A percentile compares a stretch with the other conserved stretches of the same genome.
These are phyloP conservation scores for Andrena dorsata DNA, from an alignment of 2,888 invertebrate genomes.

Conservation along the genomic window DNA sequence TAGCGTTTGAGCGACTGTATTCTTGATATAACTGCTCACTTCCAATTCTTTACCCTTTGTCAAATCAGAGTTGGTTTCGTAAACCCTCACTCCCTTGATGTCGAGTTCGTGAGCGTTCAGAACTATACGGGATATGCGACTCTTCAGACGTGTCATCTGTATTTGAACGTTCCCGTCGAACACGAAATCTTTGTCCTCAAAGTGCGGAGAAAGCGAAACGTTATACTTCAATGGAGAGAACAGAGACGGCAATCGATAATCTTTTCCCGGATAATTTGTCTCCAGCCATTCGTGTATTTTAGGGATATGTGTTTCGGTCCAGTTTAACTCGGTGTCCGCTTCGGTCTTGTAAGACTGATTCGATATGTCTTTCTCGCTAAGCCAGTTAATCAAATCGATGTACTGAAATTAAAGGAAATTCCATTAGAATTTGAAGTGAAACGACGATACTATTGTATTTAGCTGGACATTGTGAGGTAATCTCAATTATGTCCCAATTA, in stretches of 20 bases:
- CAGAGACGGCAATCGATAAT: conserved; percentile 87
- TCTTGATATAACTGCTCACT: conserved; percentile 15
- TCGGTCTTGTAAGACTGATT: conserved; percentile 38
- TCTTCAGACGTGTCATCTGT: conserved; percentile 78
- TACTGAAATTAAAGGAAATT: conserved; percentile 32
- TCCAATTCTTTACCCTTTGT: background rate
- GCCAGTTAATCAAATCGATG: background rate
- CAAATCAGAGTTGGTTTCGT: background rate
- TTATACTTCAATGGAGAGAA: conserved; percentile 77
- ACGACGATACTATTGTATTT: background rate
- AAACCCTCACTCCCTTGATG: conserved; percentile 71
- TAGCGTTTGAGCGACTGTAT: conserved; percentile 86
- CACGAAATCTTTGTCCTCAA: conserved; percentile 82
- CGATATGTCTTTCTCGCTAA: conserved; percentile 11
- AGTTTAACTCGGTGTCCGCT: conserved; percentile 71
- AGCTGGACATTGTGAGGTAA: background rate
- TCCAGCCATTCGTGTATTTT: conserved; percentile 75
- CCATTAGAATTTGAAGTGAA: background rate
- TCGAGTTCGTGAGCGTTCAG: conserved; percentile 85
- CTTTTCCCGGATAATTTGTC: conserved; percentile 57
- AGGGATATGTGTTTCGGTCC: conserved; percentile 71
- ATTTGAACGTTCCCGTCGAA: conserved; percentile 86
- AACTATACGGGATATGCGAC: conserved; percentile 82
- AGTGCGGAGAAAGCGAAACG: conserved; percentile 81
- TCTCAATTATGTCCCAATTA: background rate